Percentiles rank a stretch among this genome's conserved stretches.
Evolutionary conservation across 2,888 invertebrate species (phyloP).

Genomic region (Theretra japonica): DNA sequence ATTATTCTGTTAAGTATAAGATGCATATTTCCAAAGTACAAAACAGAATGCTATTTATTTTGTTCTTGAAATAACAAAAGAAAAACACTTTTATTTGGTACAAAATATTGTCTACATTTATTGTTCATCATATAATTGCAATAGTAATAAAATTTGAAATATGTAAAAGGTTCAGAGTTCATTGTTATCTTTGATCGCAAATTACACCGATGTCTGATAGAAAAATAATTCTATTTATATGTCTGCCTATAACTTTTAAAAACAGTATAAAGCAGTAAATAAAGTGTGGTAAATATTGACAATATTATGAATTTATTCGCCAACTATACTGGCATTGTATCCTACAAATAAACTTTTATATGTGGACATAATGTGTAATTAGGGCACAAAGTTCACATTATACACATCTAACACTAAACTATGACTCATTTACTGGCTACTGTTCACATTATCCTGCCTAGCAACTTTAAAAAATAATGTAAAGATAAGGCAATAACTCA

Average conservation of each 20-base stretch:
- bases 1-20: no score
- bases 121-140: neutral
- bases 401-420: neutral
- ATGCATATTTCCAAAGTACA: no score
- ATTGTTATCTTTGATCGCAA: conserved; percentile 35
- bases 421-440: neutral
- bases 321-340: neutral
- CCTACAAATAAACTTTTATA: neutral
- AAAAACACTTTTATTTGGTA: no score
- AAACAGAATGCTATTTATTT: no score
- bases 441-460: neutral
- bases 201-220: conserved; percentile 20
- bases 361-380: no score
- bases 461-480: neutral
- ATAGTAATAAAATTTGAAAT: conserved; percentile 21
- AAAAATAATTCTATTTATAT: neutral
- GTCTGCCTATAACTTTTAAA: neutral
- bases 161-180: conserved; percentile 38
- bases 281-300: neutral
- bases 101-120: neutral
- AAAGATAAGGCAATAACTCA: conserved; percentile 77
- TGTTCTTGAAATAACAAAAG: no score
- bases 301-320: neutral
- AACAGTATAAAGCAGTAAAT: neutral
- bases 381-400: neutral